Conservation (phyloP, 2,113 vertebrate species). For the Gymnobelideus leadbeateri region DNA sequence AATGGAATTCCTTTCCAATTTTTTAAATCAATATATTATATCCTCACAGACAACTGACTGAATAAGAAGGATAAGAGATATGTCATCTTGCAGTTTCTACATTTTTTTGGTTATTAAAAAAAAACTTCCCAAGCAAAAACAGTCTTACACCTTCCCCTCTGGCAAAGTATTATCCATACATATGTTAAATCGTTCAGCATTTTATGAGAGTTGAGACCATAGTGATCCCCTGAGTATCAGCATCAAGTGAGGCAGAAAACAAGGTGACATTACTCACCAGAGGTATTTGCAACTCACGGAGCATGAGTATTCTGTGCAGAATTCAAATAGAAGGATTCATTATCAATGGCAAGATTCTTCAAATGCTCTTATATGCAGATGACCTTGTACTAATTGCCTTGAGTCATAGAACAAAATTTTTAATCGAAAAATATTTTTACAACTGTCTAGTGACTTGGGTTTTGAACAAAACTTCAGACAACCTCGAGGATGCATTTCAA, state of each 20-base stretch:
- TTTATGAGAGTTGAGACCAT: background rate
- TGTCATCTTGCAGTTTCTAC: background rate
- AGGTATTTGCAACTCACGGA: background rate
- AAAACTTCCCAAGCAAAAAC: background rate
- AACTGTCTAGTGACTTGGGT: background rate
- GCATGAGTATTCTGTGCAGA: background rate
- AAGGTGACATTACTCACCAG: conserved; percentile 5
- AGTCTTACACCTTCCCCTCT: background rate
- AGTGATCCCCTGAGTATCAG: background rate
- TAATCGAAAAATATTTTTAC: background rate
- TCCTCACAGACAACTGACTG: background rate
- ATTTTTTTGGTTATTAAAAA: background rate
- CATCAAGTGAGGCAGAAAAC: background rate
- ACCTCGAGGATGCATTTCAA: background rate
- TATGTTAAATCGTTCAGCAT: background rate
- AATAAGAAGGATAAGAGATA: background rate
- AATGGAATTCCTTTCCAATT: background rate
- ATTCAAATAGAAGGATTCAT: background rate
- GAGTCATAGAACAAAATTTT: background rate
- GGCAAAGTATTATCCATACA: background rate
- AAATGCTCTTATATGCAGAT: background rate
- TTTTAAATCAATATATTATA: background rate
- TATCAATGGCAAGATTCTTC: background rate
- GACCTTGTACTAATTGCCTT: background rate
- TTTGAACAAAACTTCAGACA: background rate